Conservation (phyloP, 2,888 invertebrate species). For the Embidobia sp. region DNA sequence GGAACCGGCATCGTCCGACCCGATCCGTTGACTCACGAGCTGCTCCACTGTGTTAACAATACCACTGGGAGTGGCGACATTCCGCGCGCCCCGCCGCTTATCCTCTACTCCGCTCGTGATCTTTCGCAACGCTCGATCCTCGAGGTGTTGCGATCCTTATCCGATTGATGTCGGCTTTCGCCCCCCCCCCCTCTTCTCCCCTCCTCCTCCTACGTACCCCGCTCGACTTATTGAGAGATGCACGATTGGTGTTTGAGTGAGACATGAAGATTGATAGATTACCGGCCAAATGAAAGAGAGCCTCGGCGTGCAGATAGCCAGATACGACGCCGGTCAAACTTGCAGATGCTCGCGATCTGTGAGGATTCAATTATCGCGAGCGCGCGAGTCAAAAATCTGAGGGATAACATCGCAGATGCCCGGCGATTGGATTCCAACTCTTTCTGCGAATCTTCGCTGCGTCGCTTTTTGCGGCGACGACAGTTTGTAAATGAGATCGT, state of each 20-base stretch:
- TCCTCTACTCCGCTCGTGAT: conserved; percentile 41
- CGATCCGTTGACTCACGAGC: conserved; percentile 46
- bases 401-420: conserved; percentile 11
- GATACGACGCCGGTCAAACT: conserved; percentile 32
- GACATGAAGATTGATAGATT: conserved; percentile 61
- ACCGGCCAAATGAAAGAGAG: conserved; percentile 31
- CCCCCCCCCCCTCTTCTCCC: conserved; percentile 4
- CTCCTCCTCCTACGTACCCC: conserved; percentile 25
- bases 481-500: too few species aligned
- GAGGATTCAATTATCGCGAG: conserved; percentile 42
- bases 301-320: conserved; percentile 7
- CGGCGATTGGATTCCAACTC: neutral
- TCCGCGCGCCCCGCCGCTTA: conserved; percentile 41
- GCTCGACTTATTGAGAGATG: conserved; percentile 54
- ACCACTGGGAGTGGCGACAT: conserved; percentile 57
- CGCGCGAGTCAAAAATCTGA: conserved; percentile 5
- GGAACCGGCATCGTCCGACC: conserved; percentile 43
- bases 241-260: conserved; percentile 52
- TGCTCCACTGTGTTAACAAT: conserved; percentile 57
- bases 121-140: conserved; percentile 54
- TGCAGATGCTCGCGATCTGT: conserved; percentile 22
- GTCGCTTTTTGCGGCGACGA: too few species aligned
- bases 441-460: neutral
- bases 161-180: conserved; percentile 30
- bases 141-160: conserved; percentile 59